Evolutionary conservation across 2,797 vertebrate genomes (phyloP), one percentile per base, ranked within the genome.

Genomic region (Catostomus latipinnis): DNA sequence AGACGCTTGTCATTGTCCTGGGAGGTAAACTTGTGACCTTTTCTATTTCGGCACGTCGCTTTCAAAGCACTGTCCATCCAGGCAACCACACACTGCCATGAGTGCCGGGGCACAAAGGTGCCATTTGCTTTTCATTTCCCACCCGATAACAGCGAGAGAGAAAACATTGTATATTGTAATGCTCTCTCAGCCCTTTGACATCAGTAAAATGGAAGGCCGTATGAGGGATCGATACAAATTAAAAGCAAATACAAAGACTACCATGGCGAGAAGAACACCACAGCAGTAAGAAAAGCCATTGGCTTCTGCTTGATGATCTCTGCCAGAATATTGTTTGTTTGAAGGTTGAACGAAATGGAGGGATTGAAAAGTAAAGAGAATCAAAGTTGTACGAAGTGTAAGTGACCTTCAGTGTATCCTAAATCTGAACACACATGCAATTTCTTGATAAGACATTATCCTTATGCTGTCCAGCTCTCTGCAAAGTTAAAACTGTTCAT

Each of bases 221-320:
- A 87, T 84, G 63, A 83, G 87, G 88, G 92, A 96, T 95, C 93
- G 85, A 95, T 95, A 94, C 90, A 96, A 96, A 97, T 96, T 96
- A 95, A 96, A 96, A 94, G 93, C 92, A 95, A 96, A 95, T 95
- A 93, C 87, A 91, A 93, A 94, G 94, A 88, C 82, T 43, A 50
- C 71, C 80, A 83, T 54, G 72, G 83, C 11, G 57, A 80, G 46
- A 76, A 82, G 85, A 88, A 90, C 88, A 88, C 89, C 82, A 86
- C 81, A 81, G 74, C 75, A 82, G 89, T 91, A 86, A 87, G 88
- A 93, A 34, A 93, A 93, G 90, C 88, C 85, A 88, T 93, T 90
- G 87, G 81, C 85, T 86, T 85, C 82, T 78, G 71, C 74, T 84
- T 80, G 87, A 89, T 88, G 90, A 83, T 81, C 81, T 89, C 87